Base-by-base conservation (phyloP, 2,888 invertebrate genomes). In the Euplagia quadripunctaria region DNA sequence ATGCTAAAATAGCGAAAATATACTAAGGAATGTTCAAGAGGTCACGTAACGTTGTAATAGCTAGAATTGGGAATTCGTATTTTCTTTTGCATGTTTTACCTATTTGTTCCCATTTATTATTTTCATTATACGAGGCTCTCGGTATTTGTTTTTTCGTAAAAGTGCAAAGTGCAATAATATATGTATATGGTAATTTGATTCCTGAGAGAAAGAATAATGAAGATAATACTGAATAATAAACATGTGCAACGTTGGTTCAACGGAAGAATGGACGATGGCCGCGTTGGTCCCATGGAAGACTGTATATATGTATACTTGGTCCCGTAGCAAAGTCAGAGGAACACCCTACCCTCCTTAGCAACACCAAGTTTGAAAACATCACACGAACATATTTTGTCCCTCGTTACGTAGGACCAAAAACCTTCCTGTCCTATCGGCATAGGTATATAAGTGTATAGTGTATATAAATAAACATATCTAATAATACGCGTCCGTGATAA, bases 401-500 rank as follows among this genome's bases (percentile, higher is more conserved):
- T 58, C n/a, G 7, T 2, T 11, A 58, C 1, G 12, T n/a, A 20
- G 12, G 12, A 31, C 12, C 2, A 14, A 55, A 55, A 55, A 58
- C 11, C 12, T 14, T 61, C 6, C 12, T 61, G 4, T 5, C 14
- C 20, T 12, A 61, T 61, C 14, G 31, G 14, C 31, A 61, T 3
- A 61, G 14, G 20, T 12, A 61, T 9, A 16, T 51, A 51, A 51
- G 14, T 51, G 12, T 51, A 51, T 61, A 9, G 14, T 31, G 14
- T 31, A 61, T 31, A 12, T 20, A 61, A 61, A 61, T 43, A 65
- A 71, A 52, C 70, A 43, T 72, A 49, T 67, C 41, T 11, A 71
- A 61, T 66, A 67, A 61, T 58, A 17, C 71, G 52, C 46, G 43
- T 52, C 20, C 68, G 68, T 64, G 51, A 68, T 79, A 82, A 82